These are phyloP conservation scores for Pyrocephalus nanus DNA, from an alignment of 2,797 vertebrate species.

Conservation along the genomic window DNA sequence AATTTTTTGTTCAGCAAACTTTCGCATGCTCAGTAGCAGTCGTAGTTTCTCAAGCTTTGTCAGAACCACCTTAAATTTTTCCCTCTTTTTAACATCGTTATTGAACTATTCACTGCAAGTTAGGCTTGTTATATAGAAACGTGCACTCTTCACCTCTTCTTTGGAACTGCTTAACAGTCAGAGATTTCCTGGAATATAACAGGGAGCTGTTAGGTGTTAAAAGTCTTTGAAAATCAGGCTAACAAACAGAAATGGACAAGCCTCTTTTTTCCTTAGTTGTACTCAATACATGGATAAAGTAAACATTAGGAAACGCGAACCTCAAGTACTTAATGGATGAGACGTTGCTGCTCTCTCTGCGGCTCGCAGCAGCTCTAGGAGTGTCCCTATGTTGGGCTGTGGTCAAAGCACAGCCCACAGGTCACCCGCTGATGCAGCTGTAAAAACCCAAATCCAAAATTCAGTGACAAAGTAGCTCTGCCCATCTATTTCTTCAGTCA, in stretches of 20 bases:
- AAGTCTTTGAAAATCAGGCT: conserved; percentile 51
- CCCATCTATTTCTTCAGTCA: neutral
- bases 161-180: neutral
- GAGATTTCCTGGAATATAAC: neutral
- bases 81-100: neutral
- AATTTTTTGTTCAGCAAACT: neutral
- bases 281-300: neutral
- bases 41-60: neutral
- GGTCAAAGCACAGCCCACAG: neutral
- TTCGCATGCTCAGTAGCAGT: neutral
- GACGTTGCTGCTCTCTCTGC: neutral
- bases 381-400: neutral
- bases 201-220: neutral
- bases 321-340: neutral
- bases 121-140: neutral
- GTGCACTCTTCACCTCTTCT: neutral
- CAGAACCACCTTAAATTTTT: neutral
- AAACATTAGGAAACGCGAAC: neutral
- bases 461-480: neutral
- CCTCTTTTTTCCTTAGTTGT: neutral
- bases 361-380: neutral
- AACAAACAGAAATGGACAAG: neutral
- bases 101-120: neutral
- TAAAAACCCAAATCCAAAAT: neutral
- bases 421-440: neutral